Evolutionary conservation across 2,113 vertebrate species (phyloP).

Genomic region (Caretta caretta): DNA sequence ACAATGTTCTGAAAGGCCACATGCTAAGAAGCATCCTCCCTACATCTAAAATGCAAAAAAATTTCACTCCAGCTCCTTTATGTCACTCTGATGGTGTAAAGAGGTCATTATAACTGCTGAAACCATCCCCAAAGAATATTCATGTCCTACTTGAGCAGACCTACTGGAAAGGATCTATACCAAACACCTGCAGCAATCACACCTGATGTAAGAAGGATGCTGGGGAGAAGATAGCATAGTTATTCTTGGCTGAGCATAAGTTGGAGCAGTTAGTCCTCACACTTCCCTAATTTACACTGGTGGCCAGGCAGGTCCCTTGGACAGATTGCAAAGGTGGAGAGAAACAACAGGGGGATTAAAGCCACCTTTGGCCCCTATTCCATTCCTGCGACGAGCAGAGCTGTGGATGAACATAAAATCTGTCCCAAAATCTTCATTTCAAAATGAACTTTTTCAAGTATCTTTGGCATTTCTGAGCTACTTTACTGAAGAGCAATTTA

Average conservation of each 20-base stretch:
- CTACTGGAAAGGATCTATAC: background rate
- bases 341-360: background rate
- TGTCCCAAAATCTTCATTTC: background rate
- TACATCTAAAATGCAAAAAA: background rate
- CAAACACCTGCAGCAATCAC: background rate
- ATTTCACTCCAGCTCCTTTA: background rate
- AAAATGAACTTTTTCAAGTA: background rate
- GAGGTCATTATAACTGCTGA: background rate
- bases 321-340: background rate
- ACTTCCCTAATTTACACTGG: background rate
- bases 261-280: background rate
- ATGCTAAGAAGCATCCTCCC: background rate
- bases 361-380: background rate
- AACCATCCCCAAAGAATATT: background rate
- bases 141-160: background rate
- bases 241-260: background rate
- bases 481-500: background rate
- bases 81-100: background rate
- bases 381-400: background rate
- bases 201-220: background rate
- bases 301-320: background rate
- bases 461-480: background rate
- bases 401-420: background rate
- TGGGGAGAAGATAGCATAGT: background rate
- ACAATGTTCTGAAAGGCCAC: background rate